phyloP scores from a whole-genome alignment of 1,140 invertebrate species.

The Drosophila oshimai region DNA sequence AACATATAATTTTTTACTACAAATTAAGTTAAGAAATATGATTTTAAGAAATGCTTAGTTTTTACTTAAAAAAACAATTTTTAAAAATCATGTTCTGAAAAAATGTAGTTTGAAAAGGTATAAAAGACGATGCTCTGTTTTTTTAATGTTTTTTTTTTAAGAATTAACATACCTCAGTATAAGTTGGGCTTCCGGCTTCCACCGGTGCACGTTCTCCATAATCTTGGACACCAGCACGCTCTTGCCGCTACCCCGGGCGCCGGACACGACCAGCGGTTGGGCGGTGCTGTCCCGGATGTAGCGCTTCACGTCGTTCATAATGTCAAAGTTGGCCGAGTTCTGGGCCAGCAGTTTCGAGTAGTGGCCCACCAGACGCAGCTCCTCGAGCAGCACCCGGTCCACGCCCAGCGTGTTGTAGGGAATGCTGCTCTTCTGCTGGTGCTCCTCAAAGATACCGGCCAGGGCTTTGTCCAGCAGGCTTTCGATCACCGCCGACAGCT shows the following conservation, averaged over 20 bases:
- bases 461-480: slow-evolving; percentile 83
- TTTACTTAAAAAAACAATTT: no score
- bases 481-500: slow-evolving; percentile 85
- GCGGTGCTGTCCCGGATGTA: slow-evolving; percentile 87
- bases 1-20: no score
- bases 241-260: slow-evolving; percentile 91
- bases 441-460: slow-evolving; percentile 85
- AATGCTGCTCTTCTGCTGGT: slow-evolving; percentile 79
- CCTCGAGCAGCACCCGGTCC: slow-evolving; percentile 72
- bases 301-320: slow-evolving; percentile 86
- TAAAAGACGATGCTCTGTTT: no score
- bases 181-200: slow-evolving; percentile 85
- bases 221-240: slow-evolving; percentile 89
- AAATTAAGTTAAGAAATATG: no score
- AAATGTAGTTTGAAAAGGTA: no score
- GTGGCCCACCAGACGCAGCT: slow-evolving; percentile 87
- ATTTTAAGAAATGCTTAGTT: no score
- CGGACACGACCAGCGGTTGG: slow-evolving; percentile 88
- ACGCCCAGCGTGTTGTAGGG: slow-evolving; percentile 81
- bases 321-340: slow-evolving; percentile 81
- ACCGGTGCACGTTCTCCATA: slow-evolving; percentile 86
- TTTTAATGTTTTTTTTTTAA: no score
- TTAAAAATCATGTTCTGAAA: no score
- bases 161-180: slow-evolving; percentile 61
- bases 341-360: slow-evolving; percentile 83